Conservation (phyloP, 2,888 invertebrate genomes). For the Clistopyga incitator region DNA sequence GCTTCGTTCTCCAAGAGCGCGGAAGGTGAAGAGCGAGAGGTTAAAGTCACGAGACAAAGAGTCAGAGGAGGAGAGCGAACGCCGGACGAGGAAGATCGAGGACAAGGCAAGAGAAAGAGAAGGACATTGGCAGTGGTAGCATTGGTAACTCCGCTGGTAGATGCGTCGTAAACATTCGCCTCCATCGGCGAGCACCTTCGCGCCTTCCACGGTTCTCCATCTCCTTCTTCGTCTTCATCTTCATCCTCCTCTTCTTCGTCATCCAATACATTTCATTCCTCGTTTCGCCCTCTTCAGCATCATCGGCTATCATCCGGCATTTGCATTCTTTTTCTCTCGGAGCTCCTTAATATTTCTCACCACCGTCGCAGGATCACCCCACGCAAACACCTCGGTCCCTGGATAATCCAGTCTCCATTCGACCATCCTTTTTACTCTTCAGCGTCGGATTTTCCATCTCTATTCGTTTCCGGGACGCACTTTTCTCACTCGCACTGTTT, state of each 20-base stretch:
- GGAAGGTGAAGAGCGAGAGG: conserved; percentile 45
- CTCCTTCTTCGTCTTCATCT: conserved; percentile 55
- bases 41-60: conserved; percentile 60
- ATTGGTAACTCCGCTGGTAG: conserved; percentile 81
- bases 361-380: conserved; percentile 2
- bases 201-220: conserved; percentile 74
- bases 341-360: conserved; percentile 32
- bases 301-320: conserved; percentile 48
- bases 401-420: conserved; percentile 28
- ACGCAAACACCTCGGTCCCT: conserved; percentile 35
- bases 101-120: conserved; percentile 53
- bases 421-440: conserved; percentile 31
- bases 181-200: conserved; percentile 80
- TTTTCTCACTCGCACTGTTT: conserved; percentile 63
- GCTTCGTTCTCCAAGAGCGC: conserved; percentile 6
- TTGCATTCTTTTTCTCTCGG: conserved; percentile 46
- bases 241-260: conserved; percentile 58
- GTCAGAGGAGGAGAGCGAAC: conserved; percentile 52
- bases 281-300: conserved; percentile 65
- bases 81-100: conserved; percentile 38
- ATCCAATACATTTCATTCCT: conserved; percentile 57
- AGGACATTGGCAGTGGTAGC: conserved; percentile 78
- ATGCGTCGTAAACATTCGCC: conserved; percentile 82
- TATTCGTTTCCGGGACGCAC: conserved; percentile 3
- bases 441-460: conserved; percentile 51